phyloP scores from a whole-genome alignment of 2,888 invertebrate species.

The Aphidius colemani region DNA sequence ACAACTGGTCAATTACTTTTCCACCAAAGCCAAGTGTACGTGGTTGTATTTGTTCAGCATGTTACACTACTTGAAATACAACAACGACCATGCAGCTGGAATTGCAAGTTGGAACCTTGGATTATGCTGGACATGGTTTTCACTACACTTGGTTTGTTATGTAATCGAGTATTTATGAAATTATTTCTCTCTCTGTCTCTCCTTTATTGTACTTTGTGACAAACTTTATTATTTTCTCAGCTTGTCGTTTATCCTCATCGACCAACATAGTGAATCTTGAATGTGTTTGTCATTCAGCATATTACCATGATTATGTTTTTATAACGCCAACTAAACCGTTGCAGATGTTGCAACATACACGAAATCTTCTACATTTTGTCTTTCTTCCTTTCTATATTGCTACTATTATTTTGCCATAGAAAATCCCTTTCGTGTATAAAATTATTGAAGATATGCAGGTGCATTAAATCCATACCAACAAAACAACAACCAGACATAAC shows the following conservation, averaged over 20 bases:
- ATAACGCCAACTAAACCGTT: slow-evolving; percentile 7
- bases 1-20: too few species aligned
- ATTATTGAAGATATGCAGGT: slow-evolving; percentile 27
- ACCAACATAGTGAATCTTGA: background rate
- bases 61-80: too few species aligned
- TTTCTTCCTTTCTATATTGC: background rate
- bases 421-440: slow-evolving; percentile 26
- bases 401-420: background rate
- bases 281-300: slow-evolving; percentile 21
- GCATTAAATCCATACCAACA: slow-evolving; percentile 24
- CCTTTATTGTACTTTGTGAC: too few species aligned
- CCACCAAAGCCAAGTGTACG: background rate
- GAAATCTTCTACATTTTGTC: background rate
- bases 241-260: background rate
- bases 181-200: background rate
- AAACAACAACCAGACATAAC: background rate
- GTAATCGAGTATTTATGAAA: background rate
- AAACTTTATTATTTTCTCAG: too few species aligned
- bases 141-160: slow-evolving; percentile 1
- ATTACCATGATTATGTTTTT: background rate
- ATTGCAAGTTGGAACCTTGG: background rate
- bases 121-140: slow-evolving; percentile 1
- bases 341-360: slow-evolving; percentile 28
- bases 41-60: slow-evolving; percentile 3
- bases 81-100: too few species aligned